Evolutionary conservation across 23 tunicate species (phyloP).

Genomic region (Aplidium turbinatum): DNA sequence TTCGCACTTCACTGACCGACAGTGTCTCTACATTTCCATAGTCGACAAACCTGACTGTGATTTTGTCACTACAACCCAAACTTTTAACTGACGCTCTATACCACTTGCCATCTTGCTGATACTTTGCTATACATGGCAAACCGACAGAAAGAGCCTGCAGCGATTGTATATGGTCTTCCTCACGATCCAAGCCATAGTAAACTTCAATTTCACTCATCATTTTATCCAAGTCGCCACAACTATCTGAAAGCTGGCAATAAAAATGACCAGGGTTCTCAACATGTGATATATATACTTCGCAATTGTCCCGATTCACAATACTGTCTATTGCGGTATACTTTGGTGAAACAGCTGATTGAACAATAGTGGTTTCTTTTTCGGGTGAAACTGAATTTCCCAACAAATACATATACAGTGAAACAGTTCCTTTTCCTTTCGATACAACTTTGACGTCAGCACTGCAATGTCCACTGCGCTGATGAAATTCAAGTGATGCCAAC

Average conservation of each 20-base stretch:
- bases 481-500: slow-evolving; percentile 3
- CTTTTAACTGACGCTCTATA: slow-evolving; percentile 49
- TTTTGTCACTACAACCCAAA: background rate
- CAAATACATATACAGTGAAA: slow-evolving; percentile 7
- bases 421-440: background rate
- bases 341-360: too few species aligned
- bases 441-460: slow-evolving; percentile 3
- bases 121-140: slow-evolving; percentile 67
- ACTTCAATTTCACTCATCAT: slow-evolving; percentile 47
- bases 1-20: slow-evolving; percentile 19
- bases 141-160: slow-evolving; percentile 36
- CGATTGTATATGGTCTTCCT: background rate
- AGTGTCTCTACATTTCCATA: slow-evolving; percentile 62
- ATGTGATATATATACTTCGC: slow-evolving; percentile 58
- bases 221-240: slow-evolving; percentile 37
- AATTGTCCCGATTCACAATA: slow-evolving; percentile 9
- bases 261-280: slow-evolving; percentile 67
- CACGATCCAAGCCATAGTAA: slow-evolving; percentile 20
- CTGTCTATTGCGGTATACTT: background rate
- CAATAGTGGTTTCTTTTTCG: too few species aligned
- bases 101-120: slow-evolving; percentile 60
- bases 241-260: slow-evolving; percentile 49
- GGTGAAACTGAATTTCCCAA: too few species aligned
- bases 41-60: slow-evolving; percentile 64
- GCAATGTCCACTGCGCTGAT: slow-evolving; percentile 3